Evolutionary conservation across 2,888 invertebrate species (phyloP), one percentile per base, ranked within the genome.

Genomic region (Encarsia formosa): DNA sequence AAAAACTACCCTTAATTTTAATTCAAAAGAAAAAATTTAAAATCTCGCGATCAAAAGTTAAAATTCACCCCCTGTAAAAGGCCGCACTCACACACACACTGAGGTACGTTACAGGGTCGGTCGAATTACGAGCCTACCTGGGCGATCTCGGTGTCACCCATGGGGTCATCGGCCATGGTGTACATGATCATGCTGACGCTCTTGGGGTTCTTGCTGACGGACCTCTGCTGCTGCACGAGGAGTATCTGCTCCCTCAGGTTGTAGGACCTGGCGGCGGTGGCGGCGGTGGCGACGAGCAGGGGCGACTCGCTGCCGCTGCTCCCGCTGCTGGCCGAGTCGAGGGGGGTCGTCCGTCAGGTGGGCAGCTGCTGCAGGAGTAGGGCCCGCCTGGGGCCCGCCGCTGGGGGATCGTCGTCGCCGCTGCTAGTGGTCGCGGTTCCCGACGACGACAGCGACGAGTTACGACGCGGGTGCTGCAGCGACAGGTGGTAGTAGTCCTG

Each of bases 101-200:
- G n/a, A n/a, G n/a, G n/a, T n/a, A n/a, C n/a, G n/a, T n/a, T n/a
- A n/a, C n/a, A n/a, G n/a, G n/a, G n/a, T n/a, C n/a, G n/a, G n/a
- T n/a, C n/a, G n/a, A n/a, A n/a, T n/a, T n/a, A 9, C 8, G 8
- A 29, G 11, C 26, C 16, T 78, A 80, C 80, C 79, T 79, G 80
- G 64, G 79, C 79, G 61, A 80, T 79, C 66, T 80, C 79, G 68
- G 77, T 79, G 64, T 78, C 78, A 63, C 77, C 78, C 77, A 79
- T 79, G 69, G 71, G 71, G 57, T 75, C 73, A 26, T 74, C 73
- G 16, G 73, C 72, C 16, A 73, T 71, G 22, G 73, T 74, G 57
- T 74, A 73, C 73, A 73, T 73, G 57, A 72, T 72, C 72, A 73
- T 73, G 55, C 61, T 63, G 24, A 26, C 32, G 26, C 34, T 5